phyloP scores from a whole-genome alignment of 2,888 invertebrate species.

The Orchesella flavescens region DNA sequence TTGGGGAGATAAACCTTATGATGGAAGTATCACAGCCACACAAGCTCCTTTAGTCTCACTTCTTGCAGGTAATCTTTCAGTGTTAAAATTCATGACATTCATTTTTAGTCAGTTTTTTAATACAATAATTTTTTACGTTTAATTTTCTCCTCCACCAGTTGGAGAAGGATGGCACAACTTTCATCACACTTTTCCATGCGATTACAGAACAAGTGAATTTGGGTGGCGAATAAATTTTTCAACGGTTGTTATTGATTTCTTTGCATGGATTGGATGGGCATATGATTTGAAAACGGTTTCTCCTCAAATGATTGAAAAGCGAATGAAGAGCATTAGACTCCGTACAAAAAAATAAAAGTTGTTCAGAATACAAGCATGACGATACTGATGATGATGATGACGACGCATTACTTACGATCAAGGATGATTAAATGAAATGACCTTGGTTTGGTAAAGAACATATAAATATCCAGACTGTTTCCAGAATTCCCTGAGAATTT shows the following conservation, averaged over 20 bases:
- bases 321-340: no score
- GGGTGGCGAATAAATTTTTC: slow-evolving; percentile 85
- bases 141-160: slow-evolving; percentile 72
- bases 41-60: neutral
- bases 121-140: no score
- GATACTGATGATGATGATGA: no score
- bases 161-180: slow-evolving; percentile 97
- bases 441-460: no score
- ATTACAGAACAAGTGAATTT: slow-evolving; percentile 91
- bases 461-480: no score
- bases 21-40: slow-evolving; percentile 73
- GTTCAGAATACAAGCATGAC: no score
- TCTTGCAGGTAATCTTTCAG: slow-evolving; percentile 2
- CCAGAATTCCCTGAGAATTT: no score
- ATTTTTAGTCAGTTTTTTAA: no score
- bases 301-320: slow-evolving; percentile 73
- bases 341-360: no score
- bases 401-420: no score
- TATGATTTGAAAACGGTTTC: slow-evolving; percentile 86
- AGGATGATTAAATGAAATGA: no score
- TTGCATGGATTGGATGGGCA: slow-evolving; percentile 88
- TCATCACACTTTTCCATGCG: slow-evolving; percentile 94
- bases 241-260: slow-evolving; percentile 85
- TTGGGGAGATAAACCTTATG: slow-evolving; percentile 86
- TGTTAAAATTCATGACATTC: neutral